Percentiles rank a stretch among this genome's conserved stretches.
These are phyloP conservation scores for Xestia xanthographa DNA, from an alignment of 2,888 invertebrate genomes.

Conservation along the genomic window DNA sequence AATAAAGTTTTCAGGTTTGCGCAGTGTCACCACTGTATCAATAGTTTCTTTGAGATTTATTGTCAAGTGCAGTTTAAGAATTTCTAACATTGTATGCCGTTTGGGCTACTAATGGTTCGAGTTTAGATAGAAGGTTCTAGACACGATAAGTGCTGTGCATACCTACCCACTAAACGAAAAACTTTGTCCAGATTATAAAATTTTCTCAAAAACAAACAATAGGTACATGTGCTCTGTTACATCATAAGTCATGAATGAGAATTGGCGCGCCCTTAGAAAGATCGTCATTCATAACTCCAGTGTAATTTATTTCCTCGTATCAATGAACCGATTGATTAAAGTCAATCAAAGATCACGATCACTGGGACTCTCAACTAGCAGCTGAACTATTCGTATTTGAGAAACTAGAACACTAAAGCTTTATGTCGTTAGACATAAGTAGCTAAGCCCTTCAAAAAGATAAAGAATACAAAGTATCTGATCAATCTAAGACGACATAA, in stretches of 20 bases:
- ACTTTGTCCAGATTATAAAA: not conserved
- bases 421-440: not conserved
- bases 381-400: constrained; percentile 31
- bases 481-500: constrained; percentile 55
- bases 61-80: constrained; percentile 43
- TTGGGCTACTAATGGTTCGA: constrained; percentile 31
- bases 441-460: constrained; percentile 28
- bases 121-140: not conserved
- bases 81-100: constrained; percentile 23
- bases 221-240: constrained; percentile 4
- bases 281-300: constrained; percentile 57
- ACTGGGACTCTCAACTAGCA: constrained; percentile 53
- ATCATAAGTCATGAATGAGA: constrained; percentile 35
- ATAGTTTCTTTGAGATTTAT: constrained; percentile 52
- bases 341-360: constrained; percentile 69
- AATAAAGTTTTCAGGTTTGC: constrained; percentile 35
- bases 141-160: not conserved
- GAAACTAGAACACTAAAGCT: constrained; percentile 28
- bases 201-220: not conserved
- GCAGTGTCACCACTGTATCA: constrained; percentile 45
- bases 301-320: constrained; percentile 57
- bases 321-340: constrained; percentile 65
- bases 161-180: not conserved
- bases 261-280: constrained; percentile 38
- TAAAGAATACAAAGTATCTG: constrained; percentile 38